Evolutionary conservation across 1,140 invertebrate genomes (phyloP).

Genomic region (Drosophila murphyi): DNA sequence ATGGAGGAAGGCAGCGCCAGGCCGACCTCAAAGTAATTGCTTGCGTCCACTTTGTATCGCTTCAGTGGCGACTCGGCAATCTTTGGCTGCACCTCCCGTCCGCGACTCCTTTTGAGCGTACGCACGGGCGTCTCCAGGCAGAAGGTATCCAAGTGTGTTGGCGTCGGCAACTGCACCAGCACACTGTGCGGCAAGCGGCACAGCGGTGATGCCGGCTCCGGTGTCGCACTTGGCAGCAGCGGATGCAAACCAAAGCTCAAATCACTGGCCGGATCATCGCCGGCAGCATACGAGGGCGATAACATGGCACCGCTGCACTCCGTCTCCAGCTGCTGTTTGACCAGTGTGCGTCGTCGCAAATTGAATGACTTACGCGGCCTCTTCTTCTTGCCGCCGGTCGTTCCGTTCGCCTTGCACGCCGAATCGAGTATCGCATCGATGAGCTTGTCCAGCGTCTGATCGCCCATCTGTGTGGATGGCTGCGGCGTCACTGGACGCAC

Average conservation of each 20-base stretch:
- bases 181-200: conserved; percentile 32
- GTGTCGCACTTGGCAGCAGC: conserved; percentile 33
- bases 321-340: conserved; percentile 71
- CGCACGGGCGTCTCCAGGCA: conserved; percentile 66
- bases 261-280: conserved; percentile 81
- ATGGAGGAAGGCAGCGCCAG: conserved; percentile 78
- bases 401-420: conserved; percentile 70
- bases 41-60: conserved; percentile 67
- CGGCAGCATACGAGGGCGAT: conserved; percentile 80
- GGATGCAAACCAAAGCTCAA: conserved; percentile 63
- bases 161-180: conserved; percentile 51
- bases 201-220: conserved; percentile 57
- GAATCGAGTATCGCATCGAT: conserved; percentile 83
- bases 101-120: conserved; percentile 38
- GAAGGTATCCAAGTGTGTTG: conserved; percentile 51
- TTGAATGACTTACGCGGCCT: conserved; percentile 74
- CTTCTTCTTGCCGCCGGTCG: conserved; percentile 53
- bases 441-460: conserved; percentile 77
- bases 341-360: conserved; percentile 69
- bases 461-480: conserved; percentile 73
- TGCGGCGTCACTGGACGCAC: conserved; percentile 49
- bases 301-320: conserved; percentile 45
- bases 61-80: conserved; percentile 65
- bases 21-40: conserved; percentile 80
- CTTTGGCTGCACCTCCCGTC: conserved; percentile 1